Evolutionary conservation across 2,113 vertebrate genomes (phyloP), one percentile per base, ranked within the genome.

Genomic region (Paramormyrops kingsleyae): DNA sequence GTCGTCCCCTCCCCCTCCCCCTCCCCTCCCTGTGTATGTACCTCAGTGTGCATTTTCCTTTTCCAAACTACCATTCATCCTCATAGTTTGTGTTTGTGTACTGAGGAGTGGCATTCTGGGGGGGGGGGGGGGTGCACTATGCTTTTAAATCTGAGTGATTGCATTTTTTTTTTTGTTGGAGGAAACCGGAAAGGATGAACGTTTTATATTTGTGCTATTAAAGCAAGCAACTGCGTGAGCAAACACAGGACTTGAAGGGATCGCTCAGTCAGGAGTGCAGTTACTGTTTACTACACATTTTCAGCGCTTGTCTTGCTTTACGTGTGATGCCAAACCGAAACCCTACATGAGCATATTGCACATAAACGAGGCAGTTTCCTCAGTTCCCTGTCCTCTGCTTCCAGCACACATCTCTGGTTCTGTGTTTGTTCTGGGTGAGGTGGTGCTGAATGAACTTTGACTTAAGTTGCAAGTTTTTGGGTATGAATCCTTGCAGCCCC

Each of bases 291-390:
- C 93, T 94, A 66, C 89, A 62, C 80, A 90, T 90, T 91, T 31
- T 93, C 91, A 74, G 90, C 89, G 89, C 91, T 94, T 93, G 91
- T 93, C 91, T 94, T 91, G 93, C 94, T 95, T 93, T 89, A 62
- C 89, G 91, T 90, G 90, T 95, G 31, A 94, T 94, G 94, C 95
- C 95, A 95, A 95, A 95, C 94, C 86, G 90, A 90, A 90, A 95
- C 88, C 92, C 92, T 90, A 93, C 86, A 84, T 66, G 89, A 91
- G 77, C 91, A 89, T 84, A 89, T 90, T 90, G 74, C 87, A 88
- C 87, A 89, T 88, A 90, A 39, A 52, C 53, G 15, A 80, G 46
- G 89, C 85, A 47, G 59, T 90, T 91, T 85, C 42, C 83, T 31
- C 59, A 31, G 47, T 24, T 27, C 42, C 80, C 17, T 15, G 59